Base-by-base conservation (phyloP, 2,797 vertebrate genomes). In the Rhabdomys pumilio region DNA sequence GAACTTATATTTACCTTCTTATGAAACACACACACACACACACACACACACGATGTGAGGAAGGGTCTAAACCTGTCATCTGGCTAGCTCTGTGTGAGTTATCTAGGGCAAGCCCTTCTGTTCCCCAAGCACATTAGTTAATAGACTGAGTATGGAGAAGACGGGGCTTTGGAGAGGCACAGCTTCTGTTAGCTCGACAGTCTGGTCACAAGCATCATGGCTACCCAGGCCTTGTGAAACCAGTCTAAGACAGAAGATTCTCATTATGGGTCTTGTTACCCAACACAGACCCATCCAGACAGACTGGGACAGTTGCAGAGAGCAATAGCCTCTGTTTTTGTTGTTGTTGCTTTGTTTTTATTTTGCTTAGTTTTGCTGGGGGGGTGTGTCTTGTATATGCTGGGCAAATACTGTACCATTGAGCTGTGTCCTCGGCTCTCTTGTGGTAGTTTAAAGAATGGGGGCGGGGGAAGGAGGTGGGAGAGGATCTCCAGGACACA, bases 81-180 rank as follows among this genome's bases (percentile, higher is more conserved):
- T 50, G 77, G 82, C 82, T 44, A 96, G 98, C 96, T 96, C 95
- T 67, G 91, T 91, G 63, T 22, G 95, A 97, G 97, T 98, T 86
- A 96, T 84, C 94, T 95, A 98, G 98, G 97, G 97, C 94, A 96
- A 96, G 96, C 96, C 96, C 95, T 97, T 97, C 97, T 96, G 97
- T 97, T 96, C 41, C 85, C 65, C 53, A 91, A 4, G 3, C 2
- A 13, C 26, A 19, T 77, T 41, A 76, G 34, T 97, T 96, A 94
- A 97, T 96, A 97, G 96, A 96, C 94, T 95, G 93, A 96, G 98
- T 97, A 96, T 87, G 94, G 55, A 29, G 9, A 0, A 24, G 97
- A 86, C 61, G 95, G 97, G 90, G 97, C 96, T 98, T 96, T 97
- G 91, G 65, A 97, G 98, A 96, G 97, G 97, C 91, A 73, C 89